Evolutionary conservation across 2,113 vertebrate species (phyloP).

Genomic region (Oryzias celebensis): DNA sequence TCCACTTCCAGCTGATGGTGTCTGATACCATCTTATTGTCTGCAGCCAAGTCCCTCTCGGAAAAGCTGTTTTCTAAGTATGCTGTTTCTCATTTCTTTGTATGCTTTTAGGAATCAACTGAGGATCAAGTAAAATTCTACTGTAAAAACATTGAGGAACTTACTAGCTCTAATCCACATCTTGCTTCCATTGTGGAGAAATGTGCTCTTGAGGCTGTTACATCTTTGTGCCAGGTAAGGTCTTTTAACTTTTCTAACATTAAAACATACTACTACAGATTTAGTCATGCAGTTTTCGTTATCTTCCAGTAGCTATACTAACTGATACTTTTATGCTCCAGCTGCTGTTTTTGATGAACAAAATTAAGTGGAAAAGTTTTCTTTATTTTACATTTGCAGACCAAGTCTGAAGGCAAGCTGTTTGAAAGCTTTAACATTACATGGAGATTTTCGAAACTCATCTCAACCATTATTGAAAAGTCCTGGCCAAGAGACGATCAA

Average conservation of each 20-base stretch:
- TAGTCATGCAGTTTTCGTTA: neutral
- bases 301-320: neutral
- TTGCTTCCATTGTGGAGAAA: constrained; percentile 74
- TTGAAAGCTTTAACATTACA: constrained; percentile 46
- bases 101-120: constrained; percentile 71
- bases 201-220: constrained; percentile 86
- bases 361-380: neutral
- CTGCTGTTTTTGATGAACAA: neutral
- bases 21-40: too few relatives aligned
- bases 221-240: constrained; percentile 83
- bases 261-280: neutral
- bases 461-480: constrained; percentile 84
- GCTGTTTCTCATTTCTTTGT: neutral
- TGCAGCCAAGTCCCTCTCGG: too few relatives aligned
- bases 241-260: neutral
- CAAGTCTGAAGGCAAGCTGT: constrained; percentile 70
- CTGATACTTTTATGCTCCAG: too few relatives aligned
- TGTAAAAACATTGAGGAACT: constrained; percentile 58
- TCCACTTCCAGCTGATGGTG: too few relatives aligned
- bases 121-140: constrained; percentile 78
- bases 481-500: constrained; percentile 76
- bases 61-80: neutral
- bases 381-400: constrained; percentile 41
- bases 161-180: constrained; percentile 20
- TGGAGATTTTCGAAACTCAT: constrained; percentile 82